Conservation (phyloP, 2,888 invertebrate genomes). For the Oxystoma pomonae region DNA sequence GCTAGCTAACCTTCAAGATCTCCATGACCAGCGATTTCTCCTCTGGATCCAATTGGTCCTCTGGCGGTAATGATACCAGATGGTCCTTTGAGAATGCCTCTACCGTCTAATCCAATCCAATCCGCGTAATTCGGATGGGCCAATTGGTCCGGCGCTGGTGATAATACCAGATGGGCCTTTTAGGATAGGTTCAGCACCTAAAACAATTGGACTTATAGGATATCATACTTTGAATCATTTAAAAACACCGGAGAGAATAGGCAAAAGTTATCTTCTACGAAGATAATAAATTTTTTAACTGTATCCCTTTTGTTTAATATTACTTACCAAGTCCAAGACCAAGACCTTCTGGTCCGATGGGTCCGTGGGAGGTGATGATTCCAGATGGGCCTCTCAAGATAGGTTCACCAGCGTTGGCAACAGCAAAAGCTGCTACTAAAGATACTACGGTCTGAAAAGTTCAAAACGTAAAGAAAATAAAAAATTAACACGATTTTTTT, state of each 20-base stretch:
- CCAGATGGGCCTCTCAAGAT: background rate
- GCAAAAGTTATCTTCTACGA: too few species aligned
- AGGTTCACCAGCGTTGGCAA: background rate
- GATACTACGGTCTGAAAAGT: background rate
- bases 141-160: background rate
- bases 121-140: background rate
- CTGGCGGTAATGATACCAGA: background rate
- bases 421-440: background rate
- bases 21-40: background rate
- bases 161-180: background rate
- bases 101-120: background rate
- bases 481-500: too few species aligned
- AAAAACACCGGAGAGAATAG: too few species aligned
- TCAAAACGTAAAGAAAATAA: too few species aligned
- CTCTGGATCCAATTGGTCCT: background rate
- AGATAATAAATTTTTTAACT: too few species aligned
- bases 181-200: background rate
- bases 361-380: background rate
- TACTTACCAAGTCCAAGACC: background rate
- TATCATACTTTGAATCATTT: too few species aligned
- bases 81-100: background rate
- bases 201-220: background rate
- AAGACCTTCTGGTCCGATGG: background rate
- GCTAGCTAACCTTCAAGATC: too few species aligned
- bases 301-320: too few species aligned